These are phyloP conservation scores for Staurois parvus DNA, from an alignment of 2,797 vertebrate genomes.

Conservation along the genomic window DNA sequence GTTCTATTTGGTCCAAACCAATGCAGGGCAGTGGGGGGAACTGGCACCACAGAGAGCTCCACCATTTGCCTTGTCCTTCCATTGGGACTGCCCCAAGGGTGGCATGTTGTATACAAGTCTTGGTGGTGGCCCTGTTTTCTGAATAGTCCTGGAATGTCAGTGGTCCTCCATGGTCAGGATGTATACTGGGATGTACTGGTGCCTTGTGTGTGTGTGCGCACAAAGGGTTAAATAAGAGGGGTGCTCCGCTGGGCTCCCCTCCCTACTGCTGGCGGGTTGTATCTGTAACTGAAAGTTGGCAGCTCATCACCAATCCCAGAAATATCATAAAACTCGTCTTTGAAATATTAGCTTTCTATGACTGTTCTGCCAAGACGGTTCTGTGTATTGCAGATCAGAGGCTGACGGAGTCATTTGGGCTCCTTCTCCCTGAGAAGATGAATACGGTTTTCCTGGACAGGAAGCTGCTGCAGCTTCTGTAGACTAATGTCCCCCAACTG, in stretches of 20 bases:
- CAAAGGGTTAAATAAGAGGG: conserved; percentile 20
- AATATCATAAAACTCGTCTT: conserved; percentile 45
- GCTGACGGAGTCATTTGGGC: conserved; percentile 61
- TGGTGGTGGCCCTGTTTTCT: too few relatives aligned
- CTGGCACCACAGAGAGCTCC: too few relatives aligned
- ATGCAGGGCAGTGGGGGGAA: too few relatives aligned
- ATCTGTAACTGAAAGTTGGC: conserved; percentile 50
- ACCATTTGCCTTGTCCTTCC: too few relatives aligned
- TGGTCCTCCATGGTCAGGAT: too few relatives aligned
- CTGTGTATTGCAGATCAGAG: conserved; percentile 52
- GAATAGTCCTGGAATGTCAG: too few relatives aligned
- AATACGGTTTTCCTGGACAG: conserved; percentile 3
- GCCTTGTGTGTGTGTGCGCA: too few relatives aligned
- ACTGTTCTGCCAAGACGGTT: conserved; percentile 47
- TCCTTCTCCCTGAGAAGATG: conserved; percentile 12
- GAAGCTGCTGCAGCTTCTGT: too few relatives aligned
- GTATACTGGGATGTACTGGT: neutral
- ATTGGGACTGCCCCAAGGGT: too few relatives aligned
- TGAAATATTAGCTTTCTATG: neutral
- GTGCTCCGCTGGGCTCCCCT: conserved; percentile 22
- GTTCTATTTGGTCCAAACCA: too few relatives aligned
- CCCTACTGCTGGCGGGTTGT: conserved; percentile 36
- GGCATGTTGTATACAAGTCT: too few relatives aligned
- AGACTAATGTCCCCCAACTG: too few relatives aligned
- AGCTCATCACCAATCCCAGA: conserved; percentile 49